Base-by-base conservation (phyloP, 2,113 vertebrate genomes). In the Lophius piscatorius region DNA sequence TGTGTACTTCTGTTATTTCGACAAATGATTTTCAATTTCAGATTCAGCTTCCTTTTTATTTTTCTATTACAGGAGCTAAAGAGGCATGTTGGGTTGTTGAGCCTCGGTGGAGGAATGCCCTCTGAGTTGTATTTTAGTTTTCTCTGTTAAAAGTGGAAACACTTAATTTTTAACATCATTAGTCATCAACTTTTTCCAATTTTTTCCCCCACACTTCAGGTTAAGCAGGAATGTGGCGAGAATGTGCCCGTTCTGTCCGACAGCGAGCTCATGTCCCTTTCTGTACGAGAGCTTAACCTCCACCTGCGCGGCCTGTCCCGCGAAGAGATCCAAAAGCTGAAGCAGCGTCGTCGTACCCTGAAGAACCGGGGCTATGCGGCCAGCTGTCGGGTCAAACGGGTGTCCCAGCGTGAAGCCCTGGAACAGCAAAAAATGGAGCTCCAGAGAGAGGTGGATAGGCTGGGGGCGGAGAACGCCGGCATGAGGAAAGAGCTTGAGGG, bases 401-500 rank as follows among this genome's bases (percentile, higher is more conserved):
- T 98, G 10, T 98, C 96, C 0, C 97, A 98, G 89, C 95, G 97
- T n/a, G 96, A 99, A 84, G 96, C 98, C 82, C 91, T 99, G 88
- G 97, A 99, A 89, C 96, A 96, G 90, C 97, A 99, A 91, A 98
- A 98, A 63, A 93, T 91, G 48, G 96, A 99, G 90, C 91, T 99
- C 34, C 96, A 98, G 91, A 90, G 95, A 20, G 97, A 99, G 83
- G 97, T 99, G 81, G 97, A 99, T 84, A 90, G 98, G 81, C 92
- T 99, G 44, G 97, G 96, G 11, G 94, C 94, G 0, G 97, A 99
- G 89, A 99, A 98, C 1, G 97, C 96, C 68, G 97, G 95, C 88
- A 98, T 99, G 95, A 92, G 94, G 90, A 93, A 95, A 58, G 97
- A 99, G 94, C 93, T 99, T 0, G 96, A 99, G 77, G 96, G 96